A percentile compares a stretch with the other conserved stretches of the same genome.
Evolutionary conservation across 1,140 invertebrate species (phyloP).

Genomic region (Caenorhabditis brenneri): DNA sequence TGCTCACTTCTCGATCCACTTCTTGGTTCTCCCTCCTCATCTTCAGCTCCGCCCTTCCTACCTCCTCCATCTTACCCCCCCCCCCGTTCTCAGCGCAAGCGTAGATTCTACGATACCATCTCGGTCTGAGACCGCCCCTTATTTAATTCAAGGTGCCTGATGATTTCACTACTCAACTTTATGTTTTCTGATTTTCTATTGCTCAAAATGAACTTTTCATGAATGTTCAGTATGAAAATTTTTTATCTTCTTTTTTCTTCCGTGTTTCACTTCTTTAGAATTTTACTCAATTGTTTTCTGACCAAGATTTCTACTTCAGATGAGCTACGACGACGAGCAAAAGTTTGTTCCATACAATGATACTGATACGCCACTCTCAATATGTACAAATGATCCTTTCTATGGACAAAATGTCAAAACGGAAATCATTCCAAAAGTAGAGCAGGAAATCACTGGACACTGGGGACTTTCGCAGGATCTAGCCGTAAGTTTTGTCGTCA

Average conservation of each 20-base stretch:
- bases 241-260: background rate
- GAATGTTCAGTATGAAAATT: background rate
- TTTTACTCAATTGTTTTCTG: too few relatives aligned
- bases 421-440: background rate
- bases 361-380: background rate
- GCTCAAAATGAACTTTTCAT: background rate
- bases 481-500: background rate
- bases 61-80: background rate
- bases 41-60: constrained; percentile 6
- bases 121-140: background rate
- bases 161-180: background rate
- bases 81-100: background rate
- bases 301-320: background rate
- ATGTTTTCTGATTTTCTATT: background rate
- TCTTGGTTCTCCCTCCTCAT: background rate
- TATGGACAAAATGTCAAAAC: background rate
- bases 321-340: background rate
- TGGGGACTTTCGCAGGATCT: background rate
- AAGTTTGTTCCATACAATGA: background rate
- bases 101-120: constrained; percentile 11
- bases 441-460: background rate
- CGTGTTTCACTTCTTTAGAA: background rate
- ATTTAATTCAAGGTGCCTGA: background rate
- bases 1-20: background rate
- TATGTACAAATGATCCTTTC: background rate